These are phyloP conservation scores for Platichthys stellatus DNA, from an alignment of 2,113 vertebrate genomes.

Conservation along the genomic window DNA sequence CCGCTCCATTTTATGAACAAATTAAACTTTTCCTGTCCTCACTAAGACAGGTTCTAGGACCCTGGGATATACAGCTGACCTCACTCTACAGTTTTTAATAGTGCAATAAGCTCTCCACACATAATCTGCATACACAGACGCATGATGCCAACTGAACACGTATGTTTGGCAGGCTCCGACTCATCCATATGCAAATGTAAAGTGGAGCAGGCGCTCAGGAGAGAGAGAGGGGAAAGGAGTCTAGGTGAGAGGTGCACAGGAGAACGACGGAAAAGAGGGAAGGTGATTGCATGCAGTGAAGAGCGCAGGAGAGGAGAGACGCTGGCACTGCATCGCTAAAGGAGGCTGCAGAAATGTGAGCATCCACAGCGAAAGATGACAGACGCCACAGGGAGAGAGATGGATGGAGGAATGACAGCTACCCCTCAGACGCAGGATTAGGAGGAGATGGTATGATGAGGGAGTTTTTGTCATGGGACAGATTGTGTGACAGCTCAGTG, in stretches of 20 bases:
- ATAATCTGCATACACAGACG: conserved; percentile 22
- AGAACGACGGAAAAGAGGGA: conserved; percentile 24
- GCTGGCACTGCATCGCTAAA: conserved; percentile 35
- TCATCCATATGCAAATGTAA: conserved; percentile 71
- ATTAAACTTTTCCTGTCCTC: conserved; percentile 4
- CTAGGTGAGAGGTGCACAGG: conserved; percentile 37
- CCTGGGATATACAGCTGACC: conserved; percentile 8
- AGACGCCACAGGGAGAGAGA: conserved; percentile 35
- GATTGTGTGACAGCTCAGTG: conserved; percentile 52
- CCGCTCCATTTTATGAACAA: conserved; percentile 1
- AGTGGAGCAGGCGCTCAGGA: conserved; percentile 59
- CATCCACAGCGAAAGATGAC: conserved; percentile 31
- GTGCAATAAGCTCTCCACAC: conserved; percentile 15
- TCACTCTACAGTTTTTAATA: conserved; percentile 26
- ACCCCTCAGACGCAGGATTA: conserved; percentile 63
- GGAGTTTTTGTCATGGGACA: conserved; percentile 45
- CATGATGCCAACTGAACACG: conserved; percentile 31
- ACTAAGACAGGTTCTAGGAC: conserved; percentile 22
- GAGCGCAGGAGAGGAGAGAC: conserved; percentile 44
- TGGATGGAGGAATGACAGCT: conserved; percentile 47
- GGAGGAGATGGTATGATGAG: conserved; percentile 61
- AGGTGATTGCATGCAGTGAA: conserved; percentile 49
- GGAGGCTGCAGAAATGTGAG: conserved; percentile 45
- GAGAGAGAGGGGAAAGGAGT: conserved; percentile 54
- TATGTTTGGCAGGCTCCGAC: conserved; percentile 42